Conservation (phyloP, 2,113 vertebrate species). For the Clarias batrachus region DNA sequence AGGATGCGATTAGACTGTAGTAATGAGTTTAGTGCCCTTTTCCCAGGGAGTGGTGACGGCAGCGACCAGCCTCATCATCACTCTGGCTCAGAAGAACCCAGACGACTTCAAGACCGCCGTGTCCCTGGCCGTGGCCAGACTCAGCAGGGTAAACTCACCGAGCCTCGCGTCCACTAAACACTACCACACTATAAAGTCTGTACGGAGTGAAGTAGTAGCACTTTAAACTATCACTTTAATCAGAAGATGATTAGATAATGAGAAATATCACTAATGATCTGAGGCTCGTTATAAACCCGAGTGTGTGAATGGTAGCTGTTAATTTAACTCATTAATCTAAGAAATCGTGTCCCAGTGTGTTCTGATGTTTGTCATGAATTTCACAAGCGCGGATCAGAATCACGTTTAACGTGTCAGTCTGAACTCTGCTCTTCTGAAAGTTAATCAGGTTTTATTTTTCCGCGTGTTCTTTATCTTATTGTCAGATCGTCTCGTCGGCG, state of each 20-base stretch:
- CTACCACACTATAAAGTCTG: too few relatives aligned
- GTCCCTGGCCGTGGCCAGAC: constrained; percentile 85
- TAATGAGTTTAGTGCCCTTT: constrained; percentile 3
- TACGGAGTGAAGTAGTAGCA: background rate
- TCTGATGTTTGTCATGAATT: background rate
- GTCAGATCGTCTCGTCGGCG: constrained; percentile 87
- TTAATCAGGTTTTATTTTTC: background rate
- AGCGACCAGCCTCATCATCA: constrained; percentile 86
- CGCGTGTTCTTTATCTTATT: background rate
- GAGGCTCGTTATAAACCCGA: too few relatives aligned
- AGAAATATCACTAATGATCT: background rate
- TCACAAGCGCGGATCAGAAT: background rate
- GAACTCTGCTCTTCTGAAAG: background rate
- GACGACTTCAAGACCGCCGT: constrained; percentile 92
- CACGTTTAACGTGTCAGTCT: background rate
- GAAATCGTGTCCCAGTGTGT: background rate
- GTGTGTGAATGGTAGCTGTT: background rate
- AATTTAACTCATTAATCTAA: background rate
- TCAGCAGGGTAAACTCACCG: constrained; percentile 77
- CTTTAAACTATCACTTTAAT: too few relatives aligned
- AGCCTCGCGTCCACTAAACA: background rate
- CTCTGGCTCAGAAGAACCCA: constrained; percentile 90
- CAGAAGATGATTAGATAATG: background rate
- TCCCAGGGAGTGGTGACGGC: constrained; percentile 88
- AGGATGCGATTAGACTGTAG: background rate